Evolutionary conservation across 2,888 invertebrate species (phyloP).

Genomic region (Plagodis pulveraria): DNA sequence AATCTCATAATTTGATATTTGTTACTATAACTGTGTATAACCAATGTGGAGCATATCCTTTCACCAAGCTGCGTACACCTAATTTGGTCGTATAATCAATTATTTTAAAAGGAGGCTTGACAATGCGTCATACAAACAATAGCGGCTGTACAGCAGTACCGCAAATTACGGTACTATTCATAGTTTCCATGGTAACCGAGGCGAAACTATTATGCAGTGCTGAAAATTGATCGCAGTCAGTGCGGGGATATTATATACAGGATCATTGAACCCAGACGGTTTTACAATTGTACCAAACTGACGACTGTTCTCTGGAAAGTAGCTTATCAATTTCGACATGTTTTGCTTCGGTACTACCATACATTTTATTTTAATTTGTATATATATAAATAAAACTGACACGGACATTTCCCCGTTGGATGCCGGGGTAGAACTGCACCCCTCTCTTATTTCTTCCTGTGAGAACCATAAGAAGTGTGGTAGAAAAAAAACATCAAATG

Average conservation of each 20-base stretch:
- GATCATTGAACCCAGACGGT: not conserved
- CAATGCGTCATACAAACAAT: slow-evolving; percentile 2
- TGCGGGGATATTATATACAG: not conserved
- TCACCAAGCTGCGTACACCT: not conserved
- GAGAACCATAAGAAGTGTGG: too few relatives aligned
- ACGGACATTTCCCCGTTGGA: too few relatives aligned
- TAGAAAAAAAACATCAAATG: too few relatives aligned
- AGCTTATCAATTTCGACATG: too few relatives aligned
- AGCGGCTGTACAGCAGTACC: not conserved
- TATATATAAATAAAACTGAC: too few relatives aligned
- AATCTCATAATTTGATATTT: too few relatives aligned
- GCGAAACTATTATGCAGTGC: slow-evolving; percentile 15
- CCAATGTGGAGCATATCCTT: not conserved
- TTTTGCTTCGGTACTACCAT: too few relatives aligned
- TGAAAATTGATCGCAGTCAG: slow-evolving; percentile 17
- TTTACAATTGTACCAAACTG: not conserved
- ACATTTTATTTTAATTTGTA: too few relatives aligned
- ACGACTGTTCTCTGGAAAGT: too few relatives aligned
- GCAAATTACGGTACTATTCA: slow-evolving; percentile 2
- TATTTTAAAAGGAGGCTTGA: not conserved
- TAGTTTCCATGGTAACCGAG: slow-evolving; percentile 16
- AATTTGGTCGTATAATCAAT: not conserved
- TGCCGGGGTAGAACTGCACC: too few relatives aligned
- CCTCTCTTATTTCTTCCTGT: too few relatives aligned
- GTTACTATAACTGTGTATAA: not conserved